Evolutionary conservation across 2,888 invertebrate genomes (phyloP), one percentile per base, ranked within the genome.

Genomic region (Tachina grossa): DNA sequence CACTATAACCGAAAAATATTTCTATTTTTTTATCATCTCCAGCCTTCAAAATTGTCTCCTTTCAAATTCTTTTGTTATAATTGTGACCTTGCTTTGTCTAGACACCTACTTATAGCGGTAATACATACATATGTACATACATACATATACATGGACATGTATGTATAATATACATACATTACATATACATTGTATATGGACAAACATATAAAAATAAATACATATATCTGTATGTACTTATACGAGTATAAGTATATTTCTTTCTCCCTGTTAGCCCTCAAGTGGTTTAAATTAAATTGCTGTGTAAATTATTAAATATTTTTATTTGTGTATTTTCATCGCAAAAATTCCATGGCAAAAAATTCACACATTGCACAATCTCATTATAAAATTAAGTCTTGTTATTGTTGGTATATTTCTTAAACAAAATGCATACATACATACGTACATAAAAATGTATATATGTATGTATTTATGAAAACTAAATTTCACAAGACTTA

Each of bases 251-350:
- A 31, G 31, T 31, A 31, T 0, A 31, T 31, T 31, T 63, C 14
- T 55, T 22, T 19, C 31, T 66, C 16, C 22, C 61, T 61, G 43
- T 19, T 63, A 55, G 41, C 65, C 51, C 79, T 79, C 65, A 80
- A 84, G 69, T 71, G 69, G 11, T 51, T 79, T 79, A 68, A 84
- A 79, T 84, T 79, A 65, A 84, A 84, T 75, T 79, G 79, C 55
- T 79, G 79, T 71, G 59, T 63, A 75, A 61, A 79, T 65, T 59
- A 59, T 79, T 79, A 19, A 59, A 66, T 66, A 80, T 72, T 71
- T 71, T 57, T 43, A 19, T 63, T 45, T 63, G 31, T 31, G 31
- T 31, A 45, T 65, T 43, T 65, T 31, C 19, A 68, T 57, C 59
- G 49, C 22, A 63, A 61, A 57, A 66, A 53, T 53, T 63, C 72